A percentile compares a stretch with the other conserved stretches of the same genome.
phyloP scores from a whole-genome alignment of 2,797 vertebrate species.

The Danio aesculapii region DNA sequence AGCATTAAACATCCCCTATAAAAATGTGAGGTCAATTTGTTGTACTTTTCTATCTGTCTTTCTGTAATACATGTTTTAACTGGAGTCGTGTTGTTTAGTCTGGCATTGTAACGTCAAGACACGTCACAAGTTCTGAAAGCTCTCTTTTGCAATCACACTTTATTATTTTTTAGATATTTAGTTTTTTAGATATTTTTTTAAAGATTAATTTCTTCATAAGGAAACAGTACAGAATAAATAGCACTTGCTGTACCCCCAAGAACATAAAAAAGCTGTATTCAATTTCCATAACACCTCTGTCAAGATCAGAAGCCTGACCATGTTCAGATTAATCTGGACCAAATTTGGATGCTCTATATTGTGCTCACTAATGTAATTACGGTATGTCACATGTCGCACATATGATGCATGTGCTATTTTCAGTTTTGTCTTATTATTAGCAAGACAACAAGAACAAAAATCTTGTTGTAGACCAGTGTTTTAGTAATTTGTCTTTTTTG shows the following conservation, averaged over 20 bases:
- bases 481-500: too few relatives aligned
- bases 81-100: slow-evolving; percentile 28
- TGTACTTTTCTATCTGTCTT: neutral
- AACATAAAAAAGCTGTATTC: neutral
- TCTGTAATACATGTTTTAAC: slow-evolving; percentile 8
- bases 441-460: slow-evolving; percentile 5
- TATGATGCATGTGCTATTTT: slow-evolving; percentile 39
- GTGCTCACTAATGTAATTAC: slow-evolving; percentile 39
- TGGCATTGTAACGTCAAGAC: neutral
- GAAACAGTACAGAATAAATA: neutral
- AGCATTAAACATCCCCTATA: neutral
- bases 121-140: neutral
- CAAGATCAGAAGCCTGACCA: neutral
- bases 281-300: neutral
- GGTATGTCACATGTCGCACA: slow-evolving; percentile 1
- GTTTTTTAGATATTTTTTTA: neutral
- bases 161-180: too few relatives aligned
- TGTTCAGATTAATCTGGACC: neutral
- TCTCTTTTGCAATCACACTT: slow-evolving; percentile 12
- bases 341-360: slow-evolving; percentile 27
- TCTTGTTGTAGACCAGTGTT: slow-evolving; percentile 2
- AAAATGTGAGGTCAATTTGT: slow-evolving; percentile 1
- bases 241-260: neutral
- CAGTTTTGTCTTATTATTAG: slow-evolving; percentile 18
- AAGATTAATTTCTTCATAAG: neutral